Evolutionary conservation across 1,140 invertebrate species (phyloP).

Genomic region (Papilio polytes): DNA sequence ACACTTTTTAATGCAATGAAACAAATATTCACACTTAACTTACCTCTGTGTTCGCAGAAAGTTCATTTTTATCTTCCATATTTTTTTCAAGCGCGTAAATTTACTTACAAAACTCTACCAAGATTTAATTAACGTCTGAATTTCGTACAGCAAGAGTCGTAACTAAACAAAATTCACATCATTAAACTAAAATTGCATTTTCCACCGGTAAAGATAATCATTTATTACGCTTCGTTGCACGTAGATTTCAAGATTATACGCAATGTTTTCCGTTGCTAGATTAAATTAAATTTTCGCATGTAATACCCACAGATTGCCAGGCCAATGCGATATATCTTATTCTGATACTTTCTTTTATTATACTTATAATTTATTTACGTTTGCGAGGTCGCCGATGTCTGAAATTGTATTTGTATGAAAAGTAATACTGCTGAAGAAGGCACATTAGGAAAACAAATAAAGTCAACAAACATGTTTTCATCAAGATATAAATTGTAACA

Average conservation of each 20-base stretch:
- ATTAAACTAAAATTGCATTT: slow-evolving; percentile 74
- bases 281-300: slow-evolving; percentile 71
- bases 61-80: slow-evolving; percentile 49
- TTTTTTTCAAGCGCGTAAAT: slow-evolving; percentile 35
- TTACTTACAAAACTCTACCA: slow-evolving; percentile 39
- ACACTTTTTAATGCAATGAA: slow-evolving; percentile 6
- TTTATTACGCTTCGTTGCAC: slow-evolving; percentile 73
- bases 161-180: slow-evolving; percentile 62
- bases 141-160: slow-evolving; percentile 55
- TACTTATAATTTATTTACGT: slow-evolving; percentile 4
- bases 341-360: neutral
- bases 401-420: neutral
- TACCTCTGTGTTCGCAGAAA: neutral
- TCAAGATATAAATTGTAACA: neutral
- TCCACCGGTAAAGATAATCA: slow-evolving; percentile 65
- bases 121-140: slow-evolving; percentile 60
- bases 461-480: slow-evolving; percentile 10
- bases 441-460: slow-evolving; percentile 1
- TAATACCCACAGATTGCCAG: slow-evolving; percentile 67
- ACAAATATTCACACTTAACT: slow-evolving; percentile 19
- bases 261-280: slow-evolving; percentile 67
- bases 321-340: slow-evolving; percentile 36
- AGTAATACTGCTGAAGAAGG: slow-evolving; percentile 14
- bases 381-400: slow-evolving; percentile 45
- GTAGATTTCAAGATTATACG: slow-evolving; percentile 74